phyloP scores from a whole-genome alignment of 2,888 invertebrate species.

The Temnothorax ravouxi region DNA sequence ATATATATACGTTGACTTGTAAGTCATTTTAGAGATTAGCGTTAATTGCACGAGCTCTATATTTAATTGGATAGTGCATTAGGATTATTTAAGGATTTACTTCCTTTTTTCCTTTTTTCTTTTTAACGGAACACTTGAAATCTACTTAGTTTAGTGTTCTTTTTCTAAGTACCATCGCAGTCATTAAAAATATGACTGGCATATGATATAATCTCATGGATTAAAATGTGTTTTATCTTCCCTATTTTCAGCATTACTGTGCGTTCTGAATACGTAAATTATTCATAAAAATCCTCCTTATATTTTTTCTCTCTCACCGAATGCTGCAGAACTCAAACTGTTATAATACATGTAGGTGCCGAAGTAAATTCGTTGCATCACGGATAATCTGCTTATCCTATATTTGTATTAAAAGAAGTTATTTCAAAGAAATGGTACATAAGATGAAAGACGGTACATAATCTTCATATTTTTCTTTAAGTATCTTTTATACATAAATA shows the following conservation, averaged over 20 bases:
- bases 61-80: conserved; percentile 21
- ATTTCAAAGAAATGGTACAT: neutral
- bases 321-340: neutral
- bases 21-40: conserved; percentile 1
- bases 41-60: conserved; percentile 10
- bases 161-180: neutral
- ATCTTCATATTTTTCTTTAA: neutral
- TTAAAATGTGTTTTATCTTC: neutral
- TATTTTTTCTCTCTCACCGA: neutral
- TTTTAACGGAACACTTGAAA: neutral
- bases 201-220: neutral
- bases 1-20: neutral
- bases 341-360: neutral
- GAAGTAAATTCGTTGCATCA: neutral
- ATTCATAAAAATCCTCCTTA: neutral
- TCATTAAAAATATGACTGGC: neutral
- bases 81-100: conserved; percentile 17
- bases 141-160: neutral
- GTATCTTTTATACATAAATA: neutral
- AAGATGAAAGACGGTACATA: neutral
- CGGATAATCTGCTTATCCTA: conserved; percentile 6
- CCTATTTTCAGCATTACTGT: neutral
- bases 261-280: neutral
- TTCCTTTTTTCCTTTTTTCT: neutral
- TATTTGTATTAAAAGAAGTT: conserved; percentile 14